phyloP scores from a whole-genome alignment of 2,113 vertebrate species.

The Barnardius zonarius region DNA sequence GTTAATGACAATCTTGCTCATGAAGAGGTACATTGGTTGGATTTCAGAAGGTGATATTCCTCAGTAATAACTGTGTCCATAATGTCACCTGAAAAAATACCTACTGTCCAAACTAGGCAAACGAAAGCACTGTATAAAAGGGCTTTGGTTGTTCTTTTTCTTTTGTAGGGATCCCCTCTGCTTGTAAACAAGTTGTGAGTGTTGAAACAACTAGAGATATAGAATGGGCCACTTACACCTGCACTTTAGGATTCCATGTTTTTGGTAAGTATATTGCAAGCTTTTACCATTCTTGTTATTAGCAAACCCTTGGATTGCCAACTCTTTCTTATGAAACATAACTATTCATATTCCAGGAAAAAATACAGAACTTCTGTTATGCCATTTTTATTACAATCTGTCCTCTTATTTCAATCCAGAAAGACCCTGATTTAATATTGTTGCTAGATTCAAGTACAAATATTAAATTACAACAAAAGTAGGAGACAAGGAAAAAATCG shows the following conservation, averaged over 20 bases:
- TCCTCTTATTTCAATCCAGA: slow-evolving; percentile 44
- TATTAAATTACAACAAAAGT: neutral
- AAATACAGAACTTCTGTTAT: slow-evolving; percentile 42
- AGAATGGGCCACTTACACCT: slow-evolving; percentile 90
- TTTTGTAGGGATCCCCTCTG: slow-evolving; percentile 89
- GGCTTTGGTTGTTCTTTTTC: neutral
- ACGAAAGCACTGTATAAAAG: neutral
- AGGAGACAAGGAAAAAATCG: neutral
- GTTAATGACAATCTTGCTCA: neutral
- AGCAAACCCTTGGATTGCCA: slow-evolving; percentile 20
- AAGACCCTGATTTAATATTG: slow-evolving; percentile 3
- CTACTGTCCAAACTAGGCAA: neutral
- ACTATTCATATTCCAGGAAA: slow-evolving; percentile 40
- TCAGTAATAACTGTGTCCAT: neutral
- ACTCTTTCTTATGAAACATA: neutral
- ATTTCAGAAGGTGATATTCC: neutral
- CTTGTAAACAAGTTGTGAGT: slow-evolving; percentile 96
- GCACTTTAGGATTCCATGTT: slow-evolving; percentile 93
- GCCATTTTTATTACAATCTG: slow-evolving; percentile 56
- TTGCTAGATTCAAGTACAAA: slow-evolving; percentile 1
- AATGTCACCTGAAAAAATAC: neutral
- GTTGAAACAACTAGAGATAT: slow-evolving; percentile 94
- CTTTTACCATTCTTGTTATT: slow-evolving; percentile 1
- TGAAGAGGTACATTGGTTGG: neutral
- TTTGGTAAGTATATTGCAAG: slow-evolving; percentile 81